phyloP scores from a whole-genome alignment of 2,113 vertebrate genomes.

The Hystrix cristata region DNA sequence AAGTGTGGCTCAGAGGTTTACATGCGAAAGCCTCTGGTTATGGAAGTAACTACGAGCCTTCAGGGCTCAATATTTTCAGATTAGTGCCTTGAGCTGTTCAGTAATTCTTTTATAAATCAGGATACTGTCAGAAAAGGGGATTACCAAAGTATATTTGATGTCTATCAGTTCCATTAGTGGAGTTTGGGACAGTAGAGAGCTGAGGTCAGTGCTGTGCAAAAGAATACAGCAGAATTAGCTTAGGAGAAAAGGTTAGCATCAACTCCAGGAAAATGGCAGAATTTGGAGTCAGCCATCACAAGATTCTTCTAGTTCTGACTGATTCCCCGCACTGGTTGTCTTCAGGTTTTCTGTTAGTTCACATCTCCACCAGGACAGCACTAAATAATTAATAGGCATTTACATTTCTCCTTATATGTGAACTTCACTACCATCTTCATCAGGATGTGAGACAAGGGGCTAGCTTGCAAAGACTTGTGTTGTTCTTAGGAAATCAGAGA shows the following conservation, averaged over 20 bases:
- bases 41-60: background rate
- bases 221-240: background rate
- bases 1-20: background rate
- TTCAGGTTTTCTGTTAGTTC: background rate
- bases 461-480: slow-evolving; percentile 16
- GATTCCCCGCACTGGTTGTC: background rate
- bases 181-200: background rate
- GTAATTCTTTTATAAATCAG: background rate
- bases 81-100: background rate
- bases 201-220: background rate
- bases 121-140: background rate
- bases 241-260: background rate
- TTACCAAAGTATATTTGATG: background rate
- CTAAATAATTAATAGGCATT: background rate
- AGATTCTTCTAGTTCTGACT: background rate
- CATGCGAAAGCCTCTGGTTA: background rate
- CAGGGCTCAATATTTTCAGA: background rate
- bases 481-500: background rate
- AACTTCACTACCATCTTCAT: background rate
- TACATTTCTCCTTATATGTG: background rate
- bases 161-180: background rate
- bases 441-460: slow-evolving; percentile 1
- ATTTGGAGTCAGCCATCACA: background rate
- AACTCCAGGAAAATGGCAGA: background rate
- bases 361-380: background rate